Base-by-base conservation (phyloP, 2,797 vertebrate species). In the Danio aesculapii region DNA sequence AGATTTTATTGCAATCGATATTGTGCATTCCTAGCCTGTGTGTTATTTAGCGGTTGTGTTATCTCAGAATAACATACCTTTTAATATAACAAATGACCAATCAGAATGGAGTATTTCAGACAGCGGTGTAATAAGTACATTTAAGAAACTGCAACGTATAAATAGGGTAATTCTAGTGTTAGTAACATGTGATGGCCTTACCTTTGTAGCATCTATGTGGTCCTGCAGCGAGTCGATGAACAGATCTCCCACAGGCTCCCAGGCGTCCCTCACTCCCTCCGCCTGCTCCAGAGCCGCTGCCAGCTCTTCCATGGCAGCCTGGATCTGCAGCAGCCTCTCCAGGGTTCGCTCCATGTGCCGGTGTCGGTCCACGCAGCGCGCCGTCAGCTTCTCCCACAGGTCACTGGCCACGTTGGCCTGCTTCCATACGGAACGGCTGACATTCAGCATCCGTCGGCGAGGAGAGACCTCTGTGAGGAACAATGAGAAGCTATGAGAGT, bases 141-240 rank as follows among this genome's bases (percentile, higher is more conserved):
- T 30, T 30, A 30, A 30, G 3, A 1, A 30, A 30, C 30, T 30
- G 30, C 30, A 30, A 49, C 11, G 11, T 8, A 12, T 49, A 8
- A 49, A 49, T 12, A 49, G 1, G 47, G 7, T 5, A 5, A 12
- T 49, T 8, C 47, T 8, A 12, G 47, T 49, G 47, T 8, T 61
- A 55, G 57, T 44, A 17, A 77, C 75, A 67, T 77, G 30, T 21
- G 73, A 64, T 52, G 9, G 44, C 47, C 11, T 69, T 93, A 99
- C 98, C 97, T 99, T 99, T 86, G 96, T 96, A 0, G 97, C 95
- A 30, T 98, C 97, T 79, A 99, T 99, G 89, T 99, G 97, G 83
- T 99, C 98, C 16, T 97, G 97, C 84, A 99, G 92, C 30, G 98
- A 97, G 90, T 99, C 97, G 4, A 99, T 98, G 91, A 99, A 99